A percentile compares a stretch with the other conserved stretches of the same genome.
These are phyloP conservation scores for Pseudeuparius sepicola DNA, from an alignment of 2,888 invertebrate species.

Conservation along the genomic window DNA sequence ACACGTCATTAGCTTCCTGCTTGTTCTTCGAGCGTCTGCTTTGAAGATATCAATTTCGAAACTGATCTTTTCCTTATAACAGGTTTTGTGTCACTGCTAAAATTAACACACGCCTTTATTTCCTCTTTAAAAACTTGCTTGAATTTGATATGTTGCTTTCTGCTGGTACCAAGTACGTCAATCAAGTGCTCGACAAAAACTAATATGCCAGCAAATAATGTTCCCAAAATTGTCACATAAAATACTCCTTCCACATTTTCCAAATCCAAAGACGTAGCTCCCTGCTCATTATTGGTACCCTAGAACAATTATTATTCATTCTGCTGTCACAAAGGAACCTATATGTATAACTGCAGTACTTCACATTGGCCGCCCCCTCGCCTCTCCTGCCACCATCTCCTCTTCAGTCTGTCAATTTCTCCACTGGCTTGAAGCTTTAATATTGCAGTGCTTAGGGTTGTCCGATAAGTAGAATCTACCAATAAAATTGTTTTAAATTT, in stretches of 20 bases:
- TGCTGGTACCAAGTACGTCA: conserved; percentile 23
- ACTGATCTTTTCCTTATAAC: too few relatives aligned
- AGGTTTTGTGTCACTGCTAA: conserved; percentile 29
- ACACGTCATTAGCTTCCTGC: too few relatives aligned
- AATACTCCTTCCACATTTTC: conserved; percentile 32
- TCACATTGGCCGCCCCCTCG: conserved; percentile 56
- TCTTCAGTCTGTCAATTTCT: conserved; percentile 55
- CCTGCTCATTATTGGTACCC: conserved; percentile 22
- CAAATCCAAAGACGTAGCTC: conserved; percentile 28
- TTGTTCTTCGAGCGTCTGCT: too few relatives aligned
- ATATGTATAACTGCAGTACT: too few relatives aligned
- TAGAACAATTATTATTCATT: conserved; percentile 12
- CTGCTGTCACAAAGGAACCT: conserved; percentile 3
- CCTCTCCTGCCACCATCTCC: conserved; percentile 72
- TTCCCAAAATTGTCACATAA: conserved; percentile 31
- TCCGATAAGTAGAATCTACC: conserved; percentile 52
- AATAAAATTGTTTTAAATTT: too few relatives aligned
- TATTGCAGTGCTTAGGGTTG: conserved; percentile 59
- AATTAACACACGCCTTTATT: conserved; percentile 27
- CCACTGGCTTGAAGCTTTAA: conserved; percentile 65
- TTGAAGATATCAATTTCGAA: too few relatives aligned
- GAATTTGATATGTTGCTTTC: conserved; percentile 23
- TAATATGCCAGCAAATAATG: conserved; percentile 24
- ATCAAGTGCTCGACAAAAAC: conserved; percentile 27
- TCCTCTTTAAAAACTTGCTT: conserved; percentile 25